A percentile compares a stretch with the other conserved stretches of the same genome.
Evolutionary conservation across 2,797 vertebrate species (phyloP).

Genomic region (Mycteria americana): DNA sequence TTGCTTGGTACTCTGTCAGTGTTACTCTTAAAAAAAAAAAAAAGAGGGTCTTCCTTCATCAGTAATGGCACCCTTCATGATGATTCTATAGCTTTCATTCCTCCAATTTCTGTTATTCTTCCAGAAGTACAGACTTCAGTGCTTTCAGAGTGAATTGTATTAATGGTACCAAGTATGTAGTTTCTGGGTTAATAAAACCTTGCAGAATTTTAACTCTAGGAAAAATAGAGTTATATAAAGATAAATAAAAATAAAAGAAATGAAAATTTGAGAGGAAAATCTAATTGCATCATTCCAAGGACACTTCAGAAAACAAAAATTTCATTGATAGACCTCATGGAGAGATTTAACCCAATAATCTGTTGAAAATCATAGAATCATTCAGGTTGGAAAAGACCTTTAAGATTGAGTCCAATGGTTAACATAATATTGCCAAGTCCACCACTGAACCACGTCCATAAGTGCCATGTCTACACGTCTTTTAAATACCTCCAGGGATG

Average conservation of each 20-base stretch:
- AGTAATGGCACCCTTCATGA: not conserved
- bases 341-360: not conserved
- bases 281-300: not conserved
- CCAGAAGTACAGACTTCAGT: not conserved
- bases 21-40: not conserved
- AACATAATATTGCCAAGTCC: no score
- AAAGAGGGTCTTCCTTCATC: not conserved
- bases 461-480: no score
- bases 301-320: not conserved
- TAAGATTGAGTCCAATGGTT: no score
- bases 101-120: not conserved
- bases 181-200: not conserved
- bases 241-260: not conserved
- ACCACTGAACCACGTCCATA: no score
- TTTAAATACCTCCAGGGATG: no score
- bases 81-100: not conserved
- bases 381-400: no score
- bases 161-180: not conserved
- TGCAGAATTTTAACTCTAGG: not conserved
- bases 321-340: not conserved
- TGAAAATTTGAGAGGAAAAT: not conserved
- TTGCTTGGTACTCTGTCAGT: not conserved
- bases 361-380: not conserved
- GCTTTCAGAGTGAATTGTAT: not conserved
- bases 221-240: not conserved